Conservation (phyloP, 2,888 invertebrate species). For the Trichacis sp. region DNA sequence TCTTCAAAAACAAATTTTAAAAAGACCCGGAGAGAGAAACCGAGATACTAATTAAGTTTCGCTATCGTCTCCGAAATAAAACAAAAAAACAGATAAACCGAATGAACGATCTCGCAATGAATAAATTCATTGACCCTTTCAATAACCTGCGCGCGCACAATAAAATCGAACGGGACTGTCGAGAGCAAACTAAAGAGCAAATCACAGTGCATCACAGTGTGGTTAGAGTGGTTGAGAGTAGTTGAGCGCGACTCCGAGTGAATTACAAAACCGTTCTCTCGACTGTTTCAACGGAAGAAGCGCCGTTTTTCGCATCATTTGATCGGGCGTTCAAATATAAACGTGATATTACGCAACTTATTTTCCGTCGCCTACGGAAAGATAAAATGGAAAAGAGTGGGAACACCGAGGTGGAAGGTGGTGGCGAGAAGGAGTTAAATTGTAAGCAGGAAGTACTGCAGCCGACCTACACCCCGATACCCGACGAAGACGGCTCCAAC, state of each 20-base stretch:
- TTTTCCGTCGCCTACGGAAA: background rate
- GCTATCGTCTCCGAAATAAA: too few relatives aligned
- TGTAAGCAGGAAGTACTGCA: conserved; percentile 16
- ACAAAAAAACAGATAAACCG: too few relatives aligned
- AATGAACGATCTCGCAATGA: too few relatives aligned
- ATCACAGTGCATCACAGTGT: too few relatives aligned
- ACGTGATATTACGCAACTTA: background rate
- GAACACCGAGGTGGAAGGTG: conserved; percentile 56
- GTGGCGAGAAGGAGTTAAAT: conserved; percentile 50
- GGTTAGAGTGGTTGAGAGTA: background rate
- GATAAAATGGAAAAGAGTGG: conserved; percentile 61
- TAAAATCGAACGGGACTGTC: background rate
- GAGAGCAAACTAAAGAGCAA: too few relatives aligned
- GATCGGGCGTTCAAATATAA: too few relatives aligned
- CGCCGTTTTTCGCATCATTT: too few relatives aligned
- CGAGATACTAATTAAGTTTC: too few relatives aligned
- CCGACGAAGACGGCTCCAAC: conserved; percentile 54
- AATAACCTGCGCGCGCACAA: background rate
- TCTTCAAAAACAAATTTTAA: too few relatives aligned
- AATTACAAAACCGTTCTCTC: background rate
- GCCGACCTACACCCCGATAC: conserved; percentile 55
- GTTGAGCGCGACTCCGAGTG: background rate
- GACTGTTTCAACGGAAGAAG: too few relatives aligned
- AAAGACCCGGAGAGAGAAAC: too few relatives aligned
- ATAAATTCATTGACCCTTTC: background rate